phyloP scores from a whole-genome alignment of 2,797 vertebrate genomes.

The Rhinatrema bivittatum region DNA sequence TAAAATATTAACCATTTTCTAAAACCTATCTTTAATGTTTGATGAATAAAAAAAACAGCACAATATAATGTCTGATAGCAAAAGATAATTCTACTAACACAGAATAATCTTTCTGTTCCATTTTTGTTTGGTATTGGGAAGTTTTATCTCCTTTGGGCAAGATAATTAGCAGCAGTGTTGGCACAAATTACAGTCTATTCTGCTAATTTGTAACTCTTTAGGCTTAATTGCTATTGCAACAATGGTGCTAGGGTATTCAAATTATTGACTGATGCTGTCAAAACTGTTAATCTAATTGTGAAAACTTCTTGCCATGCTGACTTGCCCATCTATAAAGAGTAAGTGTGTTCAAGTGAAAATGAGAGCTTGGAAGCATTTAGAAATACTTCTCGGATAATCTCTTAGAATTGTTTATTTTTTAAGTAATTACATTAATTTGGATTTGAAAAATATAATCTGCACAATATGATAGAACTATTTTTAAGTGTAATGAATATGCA shows the following conservation, averaged over 20 bases:
- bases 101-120: neutral
- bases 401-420: too few relatives aligned
- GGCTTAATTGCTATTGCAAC: neutral
- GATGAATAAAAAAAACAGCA: conserved; percentile 11
- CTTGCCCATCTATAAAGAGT: too few relatives aligned
- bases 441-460: too few relatives aligned
- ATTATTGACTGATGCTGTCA: neutral
- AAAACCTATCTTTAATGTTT: conserved; percentile 15
- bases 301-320: too few relatives aligned
- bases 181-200: neutral
- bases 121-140: neutral
- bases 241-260: neutral
- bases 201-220: neutral
- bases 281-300: neutral
- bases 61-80: neutral
- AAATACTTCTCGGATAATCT: too few relatives aligned
- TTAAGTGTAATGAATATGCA: too few relatives aligned
- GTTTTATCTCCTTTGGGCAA: neutral
- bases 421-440: too few relatives aligned
- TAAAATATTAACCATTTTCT: conserved; percentile 4
- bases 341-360: too few relatives aligned
- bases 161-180: neutral
- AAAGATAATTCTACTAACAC: neutral
- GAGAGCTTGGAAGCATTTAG: too few relatives aligned
- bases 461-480: too few relatives aligned